phyloP scores from a whole-genome alignment of 2,888 invertebrate genomes.

The Agrotis clavis region DNA sequence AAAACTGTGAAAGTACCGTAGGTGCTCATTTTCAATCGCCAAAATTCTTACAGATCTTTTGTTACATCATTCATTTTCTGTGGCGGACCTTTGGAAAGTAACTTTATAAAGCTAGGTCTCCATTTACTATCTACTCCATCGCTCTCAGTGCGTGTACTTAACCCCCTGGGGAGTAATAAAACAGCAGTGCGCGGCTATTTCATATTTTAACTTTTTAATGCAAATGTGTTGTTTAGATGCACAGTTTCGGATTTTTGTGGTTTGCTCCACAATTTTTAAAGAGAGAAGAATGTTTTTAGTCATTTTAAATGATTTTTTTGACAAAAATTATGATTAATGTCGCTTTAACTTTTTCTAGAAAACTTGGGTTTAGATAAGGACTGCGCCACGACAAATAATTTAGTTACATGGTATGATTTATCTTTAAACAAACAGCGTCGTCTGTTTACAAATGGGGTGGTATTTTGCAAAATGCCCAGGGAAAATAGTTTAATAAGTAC shows the following conservation, averaged over 20 bases:
- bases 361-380: background rate
- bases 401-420: no score
- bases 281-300: background rate
- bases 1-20: no score
- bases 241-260: conserved; percentile 22
- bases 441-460: background rate
- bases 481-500: no score
- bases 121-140: conserved; percentile 3
- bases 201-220: conserved; percentile 67
- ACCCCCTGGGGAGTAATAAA: conserved; percentile 56
- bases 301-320: background rate
- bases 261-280: conserved; percentile 3
- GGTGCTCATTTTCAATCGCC: no score
- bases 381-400: background rate
- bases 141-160: conserved; percentile 32
- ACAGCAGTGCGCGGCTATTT: conserved; percentile 47
- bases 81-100: background rate
- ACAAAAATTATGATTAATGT: conserved; percentile 5
- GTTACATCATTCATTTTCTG: no score
- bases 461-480: background rate
- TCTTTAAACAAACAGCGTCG: background rate
- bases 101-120: background rate
- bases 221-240: conserved; percentile 57
- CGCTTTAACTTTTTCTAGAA: background rate
- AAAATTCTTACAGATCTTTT: no score